These are phyloP conservation scores for Archocentrus centrarchus DNA, from an alignment of 2,113 vertebrate species.

Conservation along the genomic window DNA sequence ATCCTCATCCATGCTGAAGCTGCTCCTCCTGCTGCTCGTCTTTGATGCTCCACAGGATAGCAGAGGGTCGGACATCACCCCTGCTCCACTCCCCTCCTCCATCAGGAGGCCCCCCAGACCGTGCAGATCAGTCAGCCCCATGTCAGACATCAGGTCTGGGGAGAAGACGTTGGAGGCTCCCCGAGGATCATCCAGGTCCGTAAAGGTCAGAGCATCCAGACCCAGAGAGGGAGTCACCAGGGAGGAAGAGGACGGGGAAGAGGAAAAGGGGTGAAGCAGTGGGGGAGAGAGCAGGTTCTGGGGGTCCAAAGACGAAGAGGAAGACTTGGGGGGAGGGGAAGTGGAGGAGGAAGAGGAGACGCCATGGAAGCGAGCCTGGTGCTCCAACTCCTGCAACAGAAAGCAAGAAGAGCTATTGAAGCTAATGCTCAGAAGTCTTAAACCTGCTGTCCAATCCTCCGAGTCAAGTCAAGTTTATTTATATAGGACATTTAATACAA, in stretches of 20 bases:
- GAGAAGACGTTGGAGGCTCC: conserved; percentile 67
- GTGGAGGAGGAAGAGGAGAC: conserved; percentile 66
- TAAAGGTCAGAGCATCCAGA: conserved; percentile 81
- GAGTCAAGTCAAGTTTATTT: too few species aligned
- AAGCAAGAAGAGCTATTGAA: neutral
- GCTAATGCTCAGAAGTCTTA: too few species aligned
- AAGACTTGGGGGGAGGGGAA: conserved; percentile 58
- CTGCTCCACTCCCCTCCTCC: conserved; percentile 81
- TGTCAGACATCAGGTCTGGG: conserved; percentile 67
- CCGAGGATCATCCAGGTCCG: conserved; percentile 81
- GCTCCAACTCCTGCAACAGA: conserved; percentile 87
- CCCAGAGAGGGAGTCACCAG: conserved; percentile 75
- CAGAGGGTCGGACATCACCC: conserved; percentile 82
- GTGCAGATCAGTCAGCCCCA: conserved; percentile 66
- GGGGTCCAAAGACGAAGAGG: conserved; percentile 59
- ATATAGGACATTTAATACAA: too few species aligned
- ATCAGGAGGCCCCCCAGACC: conserved; percentile 85
- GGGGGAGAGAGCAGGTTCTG: conserved; percentile 44
- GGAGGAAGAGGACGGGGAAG: conserved; percentile 31
- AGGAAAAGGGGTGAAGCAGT: conserved; percentile 39
- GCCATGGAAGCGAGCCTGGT: conserved; percentile 86
- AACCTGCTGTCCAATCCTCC: neutral
- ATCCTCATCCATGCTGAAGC: conserved; percentile 92
- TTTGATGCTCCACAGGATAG: conserved; percentile 88
- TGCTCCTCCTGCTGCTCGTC: conserved; percentile 87